phyloP scores from a whole-genome alignment of 2,113 vertebrate genomes.

The Picathartes gymnocephalus region DNA sequence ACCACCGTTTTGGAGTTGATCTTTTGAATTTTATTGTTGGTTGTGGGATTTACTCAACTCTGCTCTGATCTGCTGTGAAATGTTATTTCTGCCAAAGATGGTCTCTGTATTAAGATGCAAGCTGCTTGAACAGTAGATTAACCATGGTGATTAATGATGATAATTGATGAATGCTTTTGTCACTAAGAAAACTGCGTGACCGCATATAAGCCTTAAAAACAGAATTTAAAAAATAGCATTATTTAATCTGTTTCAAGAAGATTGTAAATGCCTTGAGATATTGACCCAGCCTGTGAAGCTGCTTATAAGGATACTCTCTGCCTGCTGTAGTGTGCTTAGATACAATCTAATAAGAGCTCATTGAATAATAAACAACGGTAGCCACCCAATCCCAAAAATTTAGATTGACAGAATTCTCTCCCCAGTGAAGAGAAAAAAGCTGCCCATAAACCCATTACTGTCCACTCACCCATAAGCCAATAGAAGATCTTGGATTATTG shows the following conservation, averaged over 20 bases:
- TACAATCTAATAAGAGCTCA: slow-evolving; percentile 77
- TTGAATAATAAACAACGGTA: slow-evolving; percentile 76
- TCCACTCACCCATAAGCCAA: slow-evolving; percentile 72
- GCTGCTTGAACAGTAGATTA: slow-evolving; percentile 4
- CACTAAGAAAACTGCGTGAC: not conserved
- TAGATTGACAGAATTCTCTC: slow-evolving; percentile 72
- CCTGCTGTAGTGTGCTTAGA: slow-evolving; percentile 65
- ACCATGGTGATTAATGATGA: not conserved
- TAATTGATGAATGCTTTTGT: slow-evolving; percentile 19
- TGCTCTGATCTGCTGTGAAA: not conserved
- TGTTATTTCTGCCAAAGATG: not conserved
- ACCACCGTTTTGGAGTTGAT: not conserved
- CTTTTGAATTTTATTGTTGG: not conserved
- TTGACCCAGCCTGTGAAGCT: slow-evolving; percentile 68
- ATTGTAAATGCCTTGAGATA: slow-evolving; percentile 72
- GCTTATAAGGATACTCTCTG: slow-evolving; percentile 56
- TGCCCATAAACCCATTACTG: slow-evolving; percentile 76
- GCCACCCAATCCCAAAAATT: slow-evolving; percentile 72
- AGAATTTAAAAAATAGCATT: slow-evolving; percentile 57
- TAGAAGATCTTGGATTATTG: slow-evolving; percentile 72
- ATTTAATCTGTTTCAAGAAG: slow-evolving; percentile 69
- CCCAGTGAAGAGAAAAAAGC: slow-evolving; percentile 55
- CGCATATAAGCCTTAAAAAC: slow-evolving; percentile 26
- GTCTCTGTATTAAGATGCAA: slow-evolving; percentile 4
- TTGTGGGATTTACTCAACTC: not conserved